Evolutionary conservation across 2,888 invertebrate genomes (phyloP).

Genomic region (Drosophila kokeensis): DNA sequence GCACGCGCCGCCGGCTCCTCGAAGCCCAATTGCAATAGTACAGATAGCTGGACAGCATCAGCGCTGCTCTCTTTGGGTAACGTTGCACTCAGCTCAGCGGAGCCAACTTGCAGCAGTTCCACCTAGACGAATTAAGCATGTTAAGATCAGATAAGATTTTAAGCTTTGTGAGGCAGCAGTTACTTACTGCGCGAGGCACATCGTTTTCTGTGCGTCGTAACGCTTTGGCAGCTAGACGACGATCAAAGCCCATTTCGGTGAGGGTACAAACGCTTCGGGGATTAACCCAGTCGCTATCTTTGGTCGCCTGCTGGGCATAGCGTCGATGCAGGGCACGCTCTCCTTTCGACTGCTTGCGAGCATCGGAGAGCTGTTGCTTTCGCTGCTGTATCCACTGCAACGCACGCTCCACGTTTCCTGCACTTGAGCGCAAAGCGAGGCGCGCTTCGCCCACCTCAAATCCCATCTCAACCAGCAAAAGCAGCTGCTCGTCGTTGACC

Average conservation of each 20-base stretch:
- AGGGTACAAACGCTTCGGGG: conserved; percentile 85
- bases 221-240: conserved; percentile 87
- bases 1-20: conserved; percentile 85
- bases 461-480: conserved; percentile 87
- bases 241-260: conserved; percentile 89
- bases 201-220: conserved; percentile 89
- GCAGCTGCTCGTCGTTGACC: conserved; percentile 87
- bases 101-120: conserved; percentile 78
- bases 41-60: conserved; percentile 61
- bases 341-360: conserved; percentile 86
- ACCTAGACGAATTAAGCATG: conserved; percentile 55
- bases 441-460: conserved; percentile 89
- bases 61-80: conserved; percentile 48
- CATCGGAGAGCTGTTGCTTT: conserved; percentile 86
- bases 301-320: conserved; percentile 25
- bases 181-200: conserved; percentile 88
- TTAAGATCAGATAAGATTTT: background rate
- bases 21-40: conserved; percentile 87
- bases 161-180: conserved; percentile 57
- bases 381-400: conserved; percentile 88
- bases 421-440: conserved; percentile 88
- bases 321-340: conserved; percentile 82
- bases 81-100: conserved; percentile 63
- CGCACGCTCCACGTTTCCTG: conserved; percentile 87
- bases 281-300: conserved; percentile 81